Base-by-base conservation (phyloP, 2,797 vertebrate genomes). In the Anniella stebbinsi region DNA sequence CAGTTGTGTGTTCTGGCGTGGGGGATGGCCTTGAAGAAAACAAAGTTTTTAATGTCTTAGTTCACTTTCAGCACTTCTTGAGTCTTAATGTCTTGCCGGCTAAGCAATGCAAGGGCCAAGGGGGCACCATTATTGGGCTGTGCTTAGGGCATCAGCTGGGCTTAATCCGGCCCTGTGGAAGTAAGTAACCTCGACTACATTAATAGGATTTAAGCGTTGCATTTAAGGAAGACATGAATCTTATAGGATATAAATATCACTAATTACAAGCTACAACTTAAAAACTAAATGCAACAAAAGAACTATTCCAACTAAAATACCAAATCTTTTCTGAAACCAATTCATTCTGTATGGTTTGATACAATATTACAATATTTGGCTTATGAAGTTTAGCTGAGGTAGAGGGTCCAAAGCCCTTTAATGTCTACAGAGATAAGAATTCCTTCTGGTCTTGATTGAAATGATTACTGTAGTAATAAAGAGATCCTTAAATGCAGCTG, bases 391-490 rank as follows among this genome's bases (percentile, higher is more conserved):
- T 90, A 92, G 30, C 3, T 76, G 88, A 86, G 2, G 48, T 76
- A 84, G 93, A 87, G 15, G 90, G 76, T 25, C 93, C 84, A 89
- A 95, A 93, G 88, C 6, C 6, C 1, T 91, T 41, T 75, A 0
- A 30, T 91, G 66, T 93, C 91, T 80, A 91, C 30, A 92, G 89
- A 95, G 88, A 92, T 90, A 92, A 90, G 86, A 33, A 70, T 93
- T 87, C 87, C 89, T 94, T 96, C 94, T 93, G 82, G 48, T 94
- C 63, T 86, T 81, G 38, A 89, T 18, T 77, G 60, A 93, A 94
- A 89, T 94, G 88, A 89, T 92, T 94, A 80, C 87, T 93, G 88
- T 93, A 90, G 38, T 89, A 94, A 92, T 91, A 89, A 86, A 90
- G 38, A 75, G n/a, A 90, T 0, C 36, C 92, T 95, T 94, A 66